A percentile compares a stretch with the other conserved stretches of the same genome.
Evolutionary conservation across 2,888 invertebrate genomes (phyloP).

Genomic region (Microctonus aethiopoides): DNA sequence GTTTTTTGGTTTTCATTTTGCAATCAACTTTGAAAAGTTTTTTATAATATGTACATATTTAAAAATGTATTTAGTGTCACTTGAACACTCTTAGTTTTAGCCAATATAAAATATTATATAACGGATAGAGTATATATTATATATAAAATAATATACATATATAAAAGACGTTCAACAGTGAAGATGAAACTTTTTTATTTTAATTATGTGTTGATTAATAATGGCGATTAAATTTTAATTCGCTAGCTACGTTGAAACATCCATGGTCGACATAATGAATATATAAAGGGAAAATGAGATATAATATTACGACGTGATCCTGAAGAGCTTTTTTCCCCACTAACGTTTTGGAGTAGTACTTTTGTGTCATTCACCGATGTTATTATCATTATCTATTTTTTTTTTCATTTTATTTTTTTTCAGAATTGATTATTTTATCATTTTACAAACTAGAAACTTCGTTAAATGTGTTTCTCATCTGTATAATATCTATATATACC

Average conservation of each 20-base stretch:
- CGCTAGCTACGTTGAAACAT: neutral
- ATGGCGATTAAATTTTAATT: constrained; percentile 34
- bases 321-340: neutral
- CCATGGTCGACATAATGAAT: constrained; percentile 2
- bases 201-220: constrained; percentile 44
- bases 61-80: neutral
- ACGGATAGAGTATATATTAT: too few species aligned
- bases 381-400: constrained; percentile 1
- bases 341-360: neutral
- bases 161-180: neutral
- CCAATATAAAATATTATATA: neutral
- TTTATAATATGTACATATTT: neutral
- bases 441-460: neutral
- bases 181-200: constrained; percentile 32
- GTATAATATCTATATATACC: too few species aligned
- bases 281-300: neutral
- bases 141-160: neutral
- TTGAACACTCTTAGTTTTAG: neutral
- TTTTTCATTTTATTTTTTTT: constrained; percentile 20
- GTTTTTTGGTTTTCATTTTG: neutral
- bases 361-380: neutral
- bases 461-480: neutral
- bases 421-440: neutral
- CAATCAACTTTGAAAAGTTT: neutral
- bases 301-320: constrained; percentile 2